phyloP scores from a whole-genome alignment of 2,797 vertebrate genomes.

The Steatocranus sp. region DNA sequence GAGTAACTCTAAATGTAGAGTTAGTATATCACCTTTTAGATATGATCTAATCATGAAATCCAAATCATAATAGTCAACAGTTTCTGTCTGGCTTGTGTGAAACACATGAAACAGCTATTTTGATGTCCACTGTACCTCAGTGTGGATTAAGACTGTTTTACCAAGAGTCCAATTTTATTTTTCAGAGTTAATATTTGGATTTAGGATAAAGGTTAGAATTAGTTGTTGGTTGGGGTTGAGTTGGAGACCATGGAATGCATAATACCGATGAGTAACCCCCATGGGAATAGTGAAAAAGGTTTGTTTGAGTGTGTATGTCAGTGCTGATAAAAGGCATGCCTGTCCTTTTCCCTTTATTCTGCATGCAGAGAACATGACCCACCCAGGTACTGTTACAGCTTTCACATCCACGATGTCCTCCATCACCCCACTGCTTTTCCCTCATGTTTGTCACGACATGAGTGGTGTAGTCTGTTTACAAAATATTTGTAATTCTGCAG shows the following conservation, averaged over 20 bases:
- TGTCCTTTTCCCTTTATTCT: conserved; percentile 56
- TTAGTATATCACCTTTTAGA: neutral
- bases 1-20: neutral
- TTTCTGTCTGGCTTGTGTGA: neutral
- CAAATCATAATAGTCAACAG: neutral
- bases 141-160: neutral
- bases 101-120: neutral
- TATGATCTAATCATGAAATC: neutral
- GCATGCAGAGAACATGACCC: conserved; percentile 69
- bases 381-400: conserved; percentile 62
- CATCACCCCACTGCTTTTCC: neutral
- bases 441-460: neutral
- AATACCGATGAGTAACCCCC: neutral
- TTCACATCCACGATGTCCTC: neutral
- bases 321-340: conserved; percentile 48
- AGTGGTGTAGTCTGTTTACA: neutral
- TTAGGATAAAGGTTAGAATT: neutral
- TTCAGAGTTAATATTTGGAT: neutral
- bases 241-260: neutral
- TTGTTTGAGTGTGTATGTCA: neutral
- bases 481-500: neutral
- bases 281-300: neutral
- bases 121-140: neutral
- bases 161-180: neutral
- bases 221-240: neutral